Conservation (phyloP, 2,113 vertebrate genomes). For the Tonatia bakeri region DNA sequence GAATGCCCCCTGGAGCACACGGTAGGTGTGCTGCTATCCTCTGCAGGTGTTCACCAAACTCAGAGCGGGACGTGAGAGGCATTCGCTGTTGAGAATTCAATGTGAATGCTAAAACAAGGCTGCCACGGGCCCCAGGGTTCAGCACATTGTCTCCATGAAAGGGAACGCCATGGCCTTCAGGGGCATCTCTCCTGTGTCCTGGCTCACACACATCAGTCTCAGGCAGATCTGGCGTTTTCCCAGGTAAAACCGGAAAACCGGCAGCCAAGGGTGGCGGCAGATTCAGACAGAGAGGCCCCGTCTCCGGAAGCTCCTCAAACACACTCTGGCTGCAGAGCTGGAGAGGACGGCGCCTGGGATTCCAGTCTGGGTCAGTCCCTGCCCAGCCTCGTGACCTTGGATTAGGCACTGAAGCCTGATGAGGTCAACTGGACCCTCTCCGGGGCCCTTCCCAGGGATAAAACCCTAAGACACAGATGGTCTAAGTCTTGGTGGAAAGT, state of each 20-base stretch:
- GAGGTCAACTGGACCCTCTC: neutral
- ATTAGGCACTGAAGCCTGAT: neutral
- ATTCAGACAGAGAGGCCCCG: slow-evolving; percentile 57
- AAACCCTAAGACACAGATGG: neutral
- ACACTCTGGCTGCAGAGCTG: slow-evolving; percentile 55
- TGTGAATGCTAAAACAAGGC: neutral
- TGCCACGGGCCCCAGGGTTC: neutral
- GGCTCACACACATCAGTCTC: neutral
- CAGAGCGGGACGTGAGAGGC: neutral
- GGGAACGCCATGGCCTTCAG: neutral
- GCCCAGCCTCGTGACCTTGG: slow-evolving; percentile 38
- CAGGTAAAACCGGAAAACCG: slow-evolving; percentile 65
- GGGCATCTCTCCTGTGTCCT: neutral
- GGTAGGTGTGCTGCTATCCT: neutral
- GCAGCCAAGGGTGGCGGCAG: slow-evolving; percentile 56
- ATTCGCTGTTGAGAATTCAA: neutral
- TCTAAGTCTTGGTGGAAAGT: neutral
- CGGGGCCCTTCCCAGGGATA: neutral
- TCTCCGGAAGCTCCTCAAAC: slow-evolving; percentile 65
- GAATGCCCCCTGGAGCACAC: neutral
- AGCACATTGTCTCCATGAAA: neutral
- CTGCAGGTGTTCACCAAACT: neutral
- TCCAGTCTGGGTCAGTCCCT: slow-evolving; percentile 54
- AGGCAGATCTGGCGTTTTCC: slow-evolving; percentile 57
- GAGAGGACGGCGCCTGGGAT: slow-evolving; percentile 45